Conservation (phyloP, 2,797 vertebrate species). For the Crocidura indochinensis region DNA sequence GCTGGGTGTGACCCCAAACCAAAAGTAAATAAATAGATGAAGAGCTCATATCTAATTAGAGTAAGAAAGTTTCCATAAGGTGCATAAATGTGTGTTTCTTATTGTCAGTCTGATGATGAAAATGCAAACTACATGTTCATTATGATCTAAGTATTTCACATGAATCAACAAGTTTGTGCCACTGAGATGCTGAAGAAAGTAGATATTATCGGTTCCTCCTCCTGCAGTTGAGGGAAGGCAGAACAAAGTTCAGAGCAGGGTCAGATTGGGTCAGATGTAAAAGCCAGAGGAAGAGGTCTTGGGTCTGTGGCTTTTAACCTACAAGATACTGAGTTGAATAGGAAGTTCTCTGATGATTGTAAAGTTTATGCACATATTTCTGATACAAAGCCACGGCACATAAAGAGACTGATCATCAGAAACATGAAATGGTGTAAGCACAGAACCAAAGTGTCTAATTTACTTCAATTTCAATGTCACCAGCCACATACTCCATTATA, state of each 20-base stretch:
- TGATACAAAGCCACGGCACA: neutral
- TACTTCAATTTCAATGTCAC: conserved; percentile 50
- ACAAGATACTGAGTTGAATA: neutral
- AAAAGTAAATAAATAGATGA: too few species aligned
- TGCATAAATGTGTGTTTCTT: neutral
- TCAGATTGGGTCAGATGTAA: neutral
- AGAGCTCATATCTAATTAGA: too few species aligned
- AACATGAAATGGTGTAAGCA: neutral
- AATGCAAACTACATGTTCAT: neutral
- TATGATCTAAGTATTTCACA: neutral
- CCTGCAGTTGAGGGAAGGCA: neutral
- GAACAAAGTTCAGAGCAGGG: neutral
- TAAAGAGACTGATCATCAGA: neutral
- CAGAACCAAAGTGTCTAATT: neutral
- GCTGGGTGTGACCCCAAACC: too few species aligned
- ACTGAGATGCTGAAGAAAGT: neutral
- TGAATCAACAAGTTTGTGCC: neutral
- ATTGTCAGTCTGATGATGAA: neutral
- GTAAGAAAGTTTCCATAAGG: too few species aligned
- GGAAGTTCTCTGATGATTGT: too few species aligned
- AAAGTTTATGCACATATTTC: neutral
- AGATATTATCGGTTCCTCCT: too few species aligned
- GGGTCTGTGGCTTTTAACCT: neutral
- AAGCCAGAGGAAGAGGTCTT: neutral
- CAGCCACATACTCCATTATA: conserved; percentile 3